Base-by-base conservation (phyloP, 30 jellyfish, hydroid and myxozoan genomes). In the Aurelia aurita complex sp. Pacific region DNA sequence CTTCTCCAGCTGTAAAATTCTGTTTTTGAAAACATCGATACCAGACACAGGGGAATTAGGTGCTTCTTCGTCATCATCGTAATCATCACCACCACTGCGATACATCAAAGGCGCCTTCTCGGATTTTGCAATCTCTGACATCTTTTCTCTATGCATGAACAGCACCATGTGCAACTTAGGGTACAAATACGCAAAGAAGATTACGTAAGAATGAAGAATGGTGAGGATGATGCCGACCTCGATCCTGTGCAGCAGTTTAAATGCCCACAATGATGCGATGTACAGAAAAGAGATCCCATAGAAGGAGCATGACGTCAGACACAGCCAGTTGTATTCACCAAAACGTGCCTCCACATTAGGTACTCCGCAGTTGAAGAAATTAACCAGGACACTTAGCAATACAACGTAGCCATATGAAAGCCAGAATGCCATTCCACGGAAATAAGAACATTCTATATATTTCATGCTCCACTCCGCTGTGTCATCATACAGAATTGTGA, bases 321-420 rank as follows among this genome's bases (percentile, higher is more conserved):
- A 72, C 13, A 85, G 81, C 86, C 90, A 86, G 60, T 90, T 85
- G 89, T 85, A 73, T 59, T 95, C 99, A 34, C 90, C 97, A 61
- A 86, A 86, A 42, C 84, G 79, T 4, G 88, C 97, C 74, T 85
- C 95, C 88, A 95, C 92, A 38, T 95, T 82, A 13, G 94, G 89
- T 18, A 92, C 97, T 29, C 96, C 85, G 81, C 99, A 95, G 35
- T 96, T 85, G 55, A 95, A 77, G 89, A 83, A 81, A 42, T 89
- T 95, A 17, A 94, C 79, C 29, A 90, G 75, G 52, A 95, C 73
- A 70, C 98, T 82, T 19, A 95, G 74, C 14, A 73, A 70, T 42
- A 90, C 79, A 59, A 84, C 88, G 16, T 17, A 90, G 14, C 95
- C 93, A 77, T 85, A 89, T 3, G 95, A 87, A 4, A 82, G 63